Evolutionary conservation across 2,888 invertebrate genomes (phyloP).

Genomic region (Aproaerema taeniolella): DNA sequence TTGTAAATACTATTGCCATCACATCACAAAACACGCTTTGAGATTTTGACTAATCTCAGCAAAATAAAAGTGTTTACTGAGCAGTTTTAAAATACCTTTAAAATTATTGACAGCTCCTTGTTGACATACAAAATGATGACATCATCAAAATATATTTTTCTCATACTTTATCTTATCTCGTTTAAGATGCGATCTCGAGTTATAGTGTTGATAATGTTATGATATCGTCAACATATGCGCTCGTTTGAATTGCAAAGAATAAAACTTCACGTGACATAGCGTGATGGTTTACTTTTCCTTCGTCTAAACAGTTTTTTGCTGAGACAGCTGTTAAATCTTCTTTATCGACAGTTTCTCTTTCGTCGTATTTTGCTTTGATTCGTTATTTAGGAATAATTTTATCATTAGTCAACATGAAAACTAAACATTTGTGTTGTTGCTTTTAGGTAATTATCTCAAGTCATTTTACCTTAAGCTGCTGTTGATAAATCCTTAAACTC

Average conservation of each 20-base stretch:
- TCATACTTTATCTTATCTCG: too few relatives aligned
- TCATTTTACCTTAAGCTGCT: conserved; percentile 42
- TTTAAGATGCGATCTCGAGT: too few relatives aligned
- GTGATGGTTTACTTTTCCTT: conserved; percentile 9
- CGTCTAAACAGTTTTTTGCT: conserved; percentile 6
- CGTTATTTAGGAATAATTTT: neutral
- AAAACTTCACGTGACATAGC: conserved; percentile 14
- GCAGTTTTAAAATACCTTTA: too few relatives aligned
- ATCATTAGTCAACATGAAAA: too few relatives aligned
- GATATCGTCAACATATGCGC: neutral
- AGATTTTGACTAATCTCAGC: too few relatives aligned
- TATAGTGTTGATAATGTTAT: too few relatives aligned
- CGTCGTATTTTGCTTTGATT: neutral
- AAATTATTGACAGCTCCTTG: too few relatives aligned
- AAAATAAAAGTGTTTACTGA: too few relatives aligned
- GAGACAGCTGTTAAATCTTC: conserved; percentile 2
- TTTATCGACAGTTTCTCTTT: neutral
- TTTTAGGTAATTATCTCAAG: too few relatives aligned
- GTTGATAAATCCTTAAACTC: conserved; percentile 37
- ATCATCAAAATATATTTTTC: too few relatives aligned
- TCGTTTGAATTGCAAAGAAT: conserved; percentile 4
- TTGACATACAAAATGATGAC: neutral
- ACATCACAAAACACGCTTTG: too few relatives aligned
- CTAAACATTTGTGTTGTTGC: neutral
- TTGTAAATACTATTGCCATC: too few relatives aligned